Conservation (phyloP, 2,888 invertebrate genomes). For the Idaea straminata region DNA sequence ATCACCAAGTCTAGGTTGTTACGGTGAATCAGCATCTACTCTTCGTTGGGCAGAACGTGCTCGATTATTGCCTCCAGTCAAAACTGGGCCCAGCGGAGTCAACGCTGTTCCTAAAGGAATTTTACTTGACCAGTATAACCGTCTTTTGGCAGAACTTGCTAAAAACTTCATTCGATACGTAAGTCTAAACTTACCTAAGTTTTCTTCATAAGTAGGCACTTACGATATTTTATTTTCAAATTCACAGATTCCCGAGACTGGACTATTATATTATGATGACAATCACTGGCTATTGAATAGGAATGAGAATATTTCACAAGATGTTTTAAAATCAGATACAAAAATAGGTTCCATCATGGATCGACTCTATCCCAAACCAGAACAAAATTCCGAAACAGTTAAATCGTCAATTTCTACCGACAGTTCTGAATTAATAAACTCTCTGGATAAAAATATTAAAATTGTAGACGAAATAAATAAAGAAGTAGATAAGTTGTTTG, state of each 20-base stretch:
- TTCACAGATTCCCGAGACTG: conserved; percentile 59
- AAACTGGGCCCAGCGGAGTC: conserved; percentile 25
- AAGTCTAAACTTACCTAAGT: conserved; percentile 23
- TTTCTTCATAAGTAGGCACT: conserved; percentile 37
- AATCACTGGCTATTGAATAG: conserved; percentile 51
- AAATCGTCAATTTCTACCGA: conserved; percentile 58
- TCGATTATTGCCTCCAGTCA: conserved; percentile 79
- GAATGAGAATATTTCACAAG: conserved; percentile 24
- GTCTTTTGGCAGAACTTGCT: conserved; percentile 56
- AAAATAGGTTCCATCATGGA: conserved; percentile 70
- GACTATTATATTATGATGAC: conserved; percentile 56
- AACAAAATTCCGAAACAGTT: conserved; percentile 51
- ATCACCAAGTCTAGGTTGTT: conserved; percentile 87
- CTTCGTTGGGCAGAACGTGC: conserved; percentile 89
- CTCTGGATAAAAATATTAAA: conserved; percentile 49
- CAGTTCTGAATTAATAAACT: conserved; percentile 60
- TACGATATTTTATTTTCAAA: conserved; percentile 15
- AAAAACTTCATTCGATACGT: conserved; percentile 63
- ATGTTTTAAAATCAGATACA: conserved; percentile 26
- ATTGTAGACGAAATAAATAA: conserved; percentile 59
- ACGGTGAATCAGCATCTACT: conserved; percentile 90
- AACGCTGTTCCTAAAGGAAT: conserved; percentile 38
- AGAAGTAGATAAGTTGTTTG: conserved; percentile 68
- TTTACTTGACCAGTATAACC: conserved; percentile 66
- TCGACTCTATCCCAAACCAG: conserved; percentile 47